phyloP scores from a whole-genome alignment of 2,113 vertebrate genomes.

The Urocitellus parryii region DNA sequence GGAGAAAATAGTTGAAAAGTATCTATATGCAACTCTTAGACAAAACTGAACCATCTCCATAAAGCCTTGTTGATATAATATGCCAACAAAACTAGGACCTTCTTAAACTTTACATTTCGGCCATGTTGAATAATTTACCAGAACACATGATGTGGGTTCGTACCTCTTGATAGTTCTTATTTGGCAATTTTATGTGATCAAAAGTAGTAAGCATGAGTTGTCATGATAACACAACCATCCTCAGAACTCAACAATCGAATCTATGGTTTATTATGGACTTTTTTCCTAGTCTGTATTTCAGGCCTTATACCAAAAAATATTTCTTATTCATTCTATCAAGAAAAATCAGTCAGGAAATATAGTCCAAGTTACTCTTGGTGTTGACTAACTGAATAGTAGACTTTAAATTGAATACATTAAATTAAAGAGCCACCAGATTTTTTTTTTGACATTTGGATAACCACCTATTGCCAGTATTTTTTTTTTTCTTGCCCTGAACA shows the following conservation, averaged over 20 bases:
- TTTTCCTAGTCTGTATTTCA: background rate
- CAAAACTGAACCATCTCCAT: background rate
- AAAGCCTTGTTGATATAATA: background rate
- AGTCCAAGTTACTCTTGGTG: background rate
- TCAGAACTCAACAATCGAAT: slow-evolving; percentile 39
- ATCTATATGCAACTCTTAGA: background rate
- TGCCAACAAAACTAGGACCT: background rate
- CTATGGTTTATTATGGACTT: background rate
- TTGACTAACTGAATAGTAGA: background rate
- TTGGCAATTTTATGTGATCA: background rate
- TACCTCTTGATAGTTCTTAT: background rate
- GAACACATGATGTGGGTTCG: background rate
- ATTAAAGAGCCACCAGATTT: background rate
- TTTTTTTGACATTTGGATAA: background rate
- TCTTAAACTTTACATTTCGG: background rate
- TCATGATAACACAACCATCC: background rate
- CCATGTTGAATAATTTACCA: background rate
- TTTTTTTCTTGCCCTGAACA: background rate
- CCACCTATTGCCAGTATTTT: background rate
- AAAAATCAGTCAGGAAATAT: background rate
- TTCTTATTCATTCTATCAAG: background rate
- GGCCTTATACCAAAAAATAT: background rate
- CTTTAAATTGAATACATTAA: background rate
- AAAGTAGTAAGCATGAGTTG: background rate
- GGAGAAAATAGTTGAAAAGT: background rate